A percentile compares a stretch with the other conserved stretches of the same genome.
These are phyloP conservation scores for Cricetomys ansorgei DNA, from an alignment of 2,113 vertebrate genomes.

Conservation along the genomic window DNA sequence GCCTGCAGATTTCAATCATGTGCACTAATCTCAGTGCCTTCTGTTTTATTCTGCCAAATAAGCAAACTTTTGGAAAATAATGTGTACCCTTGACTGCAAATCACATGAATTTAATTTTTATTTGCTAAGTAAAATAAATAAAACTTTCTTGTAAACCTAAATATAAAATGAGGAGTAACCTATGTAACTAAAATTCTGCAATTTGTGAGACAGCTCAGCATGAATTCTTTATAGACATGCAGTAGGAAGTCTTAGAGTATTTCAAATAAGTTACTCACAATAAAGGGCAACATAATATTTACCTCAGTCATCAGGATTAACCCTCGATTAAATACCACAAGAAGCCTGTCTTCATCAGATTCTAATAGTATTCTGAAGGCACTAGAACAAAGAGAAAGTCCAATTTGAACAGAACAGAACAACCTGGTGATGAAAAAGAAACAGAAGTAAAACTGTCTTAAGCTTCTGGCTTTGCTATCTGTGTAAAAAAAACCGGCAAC, in stretches of 20 bases:
- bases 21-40: background rate
- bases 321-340: conserved; percentile 98
- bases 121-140: conserved; percentile 47
- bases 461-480: background rate
- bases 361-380: conserved; percentile 99
- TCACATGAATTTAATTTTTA: background rate
- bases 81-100: background rate
- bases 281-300: conserved; percentile 72
- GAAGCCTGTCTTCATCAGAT: conserved; percentile 98
- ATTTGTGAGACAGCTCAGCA: background rate
- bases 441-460: background rate
- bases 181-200: conserved; percentile 42
- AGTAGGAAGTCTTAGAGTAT: conserved; percentile 32
- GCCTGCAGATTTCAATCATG: background rate
- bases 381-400: conserved; percentile 86
- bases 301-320: conserved; percentile 99
- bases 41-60: background rate
- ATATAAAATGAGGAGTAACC: conserved; percentile 16
- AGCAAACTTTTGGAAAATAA: conserved; percentile 22
- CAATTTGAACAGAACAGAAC: conserved; percentile 42
- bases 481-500: background rate
- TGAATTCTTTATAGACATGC: conserved; percentile 40
- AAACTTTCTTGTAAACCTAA: conserved; percentile 28
- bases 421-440: background rate
- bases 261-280: conserved; percentile 34